These are phyloP conservation scores for Drosophila subquinaria DNA, from an alignment of 2,888 invertebrate genomes.

Conservation along the genomic window DNA sequence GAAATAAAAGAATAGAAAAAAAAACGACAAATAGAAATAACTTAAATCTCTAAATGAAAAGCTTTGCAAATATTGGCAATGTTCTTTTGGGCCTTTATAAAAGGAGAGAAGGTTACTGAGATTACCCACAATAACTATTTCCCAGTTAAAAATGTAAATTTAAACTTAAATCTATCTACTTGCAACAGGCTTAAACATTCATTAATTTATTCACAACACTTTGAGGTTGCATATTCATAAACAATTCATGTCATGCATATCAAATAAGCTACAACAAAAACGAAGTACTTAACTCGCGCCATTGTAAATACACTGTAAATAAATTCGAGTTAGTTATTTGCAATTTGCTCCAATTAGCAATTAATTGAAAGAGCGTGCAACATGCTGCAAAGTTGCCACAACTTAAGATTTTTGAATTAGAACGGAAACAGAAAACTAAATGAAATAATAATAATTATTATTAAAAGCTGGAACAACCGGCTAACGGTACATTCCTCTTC, in stretches of 20 bases:
- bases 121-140: background rate
- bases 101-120: background rate
- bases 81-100: slow-evolving; percentile 32
- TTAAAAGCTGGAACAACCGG: slow-evolving; percentile 14
- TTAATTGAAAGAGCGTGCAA: slow-evolving; percentile 47
- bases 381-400: slow-evolving; percentile 34
- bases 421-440: slow-evolving; percentile 26
- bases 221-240: slow-evolving; percentile 46
- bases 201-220: slow-evolving; percentile 16
- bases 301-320: slow-evolving; percentile 75
- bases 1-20: slow-evolving; percentile 10
- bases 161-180: slow-evolving; percentile 23
- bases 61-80: slow-evolving; percentile 50
- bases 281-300: slow-evolving; percentile 50
- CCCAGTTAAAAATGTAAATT: slow-evolving; percentile 33
- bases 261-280: slow-evolving; percentile 54
- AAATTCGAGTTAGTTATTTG: slow-evolving; percentile 47
- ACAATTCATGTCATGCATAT: slow-evolving; percentile 74
- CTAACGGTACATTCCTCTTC: slow-evolving; percentile 69
- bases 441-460: slow-evolving; percentile 11
- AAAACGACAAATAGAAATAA: slow-evolving; percentile 14
- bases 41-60: slow-evolving; percentile 22
- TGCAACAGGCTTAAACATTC: slow-evolving; percentile 11
- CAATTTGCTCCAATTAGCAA: slow-evolving; percentile 74
- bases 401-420: slow-evolving; percentile 22